Conservation (phyloP, 2,797 vertebrate genomes). For the Gallinago nigripennis region DNA sequence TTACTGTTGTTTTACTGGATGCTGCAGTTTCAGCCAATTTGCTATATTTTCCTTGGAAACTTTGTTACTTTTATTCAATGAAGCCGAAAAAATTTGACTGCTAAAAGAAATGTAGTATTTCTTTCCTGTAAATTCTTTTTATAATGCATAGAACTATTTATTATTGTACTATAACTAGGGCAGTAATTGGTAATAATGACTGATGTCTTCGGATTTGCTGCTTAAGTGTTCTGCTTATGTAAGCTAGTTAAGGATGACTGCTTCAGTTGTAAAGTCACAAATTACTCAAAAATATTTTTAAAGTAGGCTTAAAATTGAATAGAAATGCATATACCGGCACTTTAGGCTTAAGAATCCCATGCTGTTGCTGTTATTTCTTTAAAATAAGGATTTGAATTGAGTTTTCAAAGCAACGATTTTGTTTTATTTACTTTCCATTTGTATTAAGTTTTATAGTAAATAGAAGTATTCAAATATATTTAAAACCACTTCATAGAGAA, state of each 20-base stretch:
- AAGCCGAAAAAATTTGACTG: not conserved
- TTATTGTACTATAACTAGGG: not conserved
- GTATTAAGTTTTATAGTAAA: not conserved
- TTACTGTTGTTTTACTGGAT: not conserved
- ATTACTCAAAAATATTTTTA: not conserved
- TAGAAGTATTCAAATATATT: not conserved
- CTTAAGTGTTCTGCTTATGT: not conserved
- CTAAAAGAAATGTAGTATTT: not conserved
- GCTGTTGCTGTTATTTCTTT: not conserved
- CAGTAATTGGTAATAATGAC: not conserved
- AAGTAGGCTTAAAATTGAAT: not conserved
- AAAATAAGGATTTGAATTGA: not conserved
- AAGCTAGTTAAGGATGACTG: not conserved
- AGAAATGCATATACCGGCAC: not conserved
- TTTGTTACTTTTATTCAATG: not conserved
- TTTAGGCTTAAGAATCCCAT: not conserved
- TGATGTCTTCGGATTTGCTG: not conserved
- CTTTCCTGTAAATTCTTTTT: not conserved
- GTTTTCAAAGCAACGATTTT: not conserved
- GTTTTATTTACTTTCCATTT: not conserved
- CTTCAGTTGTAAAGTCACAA: not conserved
- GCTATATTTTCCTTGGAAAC: not conserved
- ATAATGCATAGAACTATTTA: not conserved
- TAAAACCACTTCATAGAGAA: not conserved
- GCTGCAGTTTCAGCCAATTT: not conserved